phyloP scores from a whole-genome alignment of 2,888 invertebrate species.

The Boloria euphrosyne region DNA sequence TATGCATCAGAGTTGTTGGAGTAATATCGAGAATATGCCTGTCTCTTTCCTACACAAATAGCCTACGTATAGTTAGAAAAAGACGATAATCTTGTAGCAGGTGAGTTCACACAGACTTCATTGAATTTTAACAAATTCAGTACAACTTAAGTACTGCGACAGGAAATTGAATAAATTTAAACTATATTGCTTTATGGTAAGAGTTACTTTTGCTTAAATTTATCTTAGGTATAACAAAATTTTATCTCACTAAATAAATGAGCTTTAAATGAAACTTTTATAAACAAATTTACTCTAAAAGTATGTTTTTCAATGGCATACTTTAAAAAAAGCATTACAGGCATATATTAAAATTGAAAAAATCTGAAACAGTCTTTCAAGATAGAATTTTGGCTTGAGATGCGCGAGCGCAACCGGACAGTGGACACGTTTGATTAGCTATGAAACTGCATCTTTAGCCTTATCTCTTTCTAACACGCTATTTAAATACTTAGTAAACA shows the following conservation, averaged over 20 bases:
- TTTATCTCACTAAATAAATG: slow-evolving; percentile 40
- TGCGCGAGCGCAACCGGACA: slow-evolving; percentile 72
- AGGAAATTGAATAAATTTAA: slow-evolving; percentile 44
- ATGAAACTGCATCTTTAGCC: slow-evolving; percentile 64
- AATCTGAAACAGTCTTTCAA: slow-evolving; percentile 17
- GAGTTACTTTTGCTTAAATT: slow-evolving; percentile 48
- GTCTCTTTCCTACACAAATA: slow-evolving; percentile 52
- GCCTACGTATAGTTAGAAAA: slow-evolving; percentile 44
- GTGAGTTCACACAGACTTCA: slow-evolving; percentile 58
- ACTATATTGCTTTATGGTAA: slow-evolving; percentile 42
- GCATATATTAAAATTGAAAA: not conserved
- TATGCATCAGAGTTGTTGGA: slow-evolving; percentile 56
- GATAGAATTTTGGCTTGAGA: slow-evolving; percentile 58
- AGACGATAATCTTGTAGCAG: slow-evolving; percentile 51
- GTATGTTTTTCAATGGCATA: not conserved
- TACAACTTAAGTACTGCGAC: slow-evolving; percentile 35
- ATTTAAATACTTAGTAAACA: slow-evolving; percentile 46
- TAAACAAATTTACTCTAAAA: slow-evolving; percentile 1
- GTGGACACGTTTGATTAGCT: slow-evolving; percentile 78
- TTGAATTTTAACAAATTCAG: slow-evolving; percentile 31
- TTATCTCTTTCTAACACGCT: slow-evolving; percentile 57
- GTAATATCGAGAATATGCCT: slow-evolving; percentile 46
- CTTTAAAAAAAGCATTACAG: not conserved
- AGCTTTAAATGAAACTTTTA: slow-evolving; percentile 6
- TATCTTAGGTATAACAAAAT: slow-evolving; percentile 60